Percentiles rank a stretch among this genome's conserved stretches.
Evolutionary conservation across 1,140 invertebrate genomes (phyloP).

Genomic region (Nixonia krombeini): DNA sequence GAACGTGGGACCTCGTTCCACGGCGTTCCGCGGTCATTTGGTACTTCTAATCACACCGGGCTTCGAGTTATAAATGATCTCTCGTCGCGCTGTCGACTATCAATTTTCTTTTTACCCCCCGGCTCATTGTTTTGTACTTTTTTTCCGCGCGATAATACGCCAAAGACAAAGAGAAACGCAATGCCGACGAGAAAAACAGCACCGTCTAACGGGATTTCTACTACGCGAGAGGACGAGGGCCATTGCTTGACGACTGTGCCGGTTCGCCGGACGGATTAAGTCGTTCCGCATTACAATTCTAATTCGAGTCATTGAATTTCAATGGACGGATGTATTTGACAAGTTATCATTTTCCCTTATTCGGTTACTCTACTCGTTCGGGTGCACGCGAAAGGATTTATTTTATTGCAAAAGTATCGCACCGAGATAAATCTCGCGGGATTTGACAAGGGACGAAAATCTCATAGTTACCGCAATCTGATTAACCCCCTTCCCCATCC

Average conservation of each 20-base stretch:
- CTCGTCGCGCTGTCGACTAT: slow-evolving; percentile 52
- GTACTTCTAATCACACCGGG: slow-evolving; percentile 40
- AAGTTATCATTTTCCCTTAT: too few species aligned
- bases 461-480: too few species aligned
- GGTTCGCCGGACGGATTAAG: slow-evolving; percentile 12
- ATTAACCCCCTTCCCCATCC: too few species aligned
- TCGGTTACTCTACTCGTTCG: too few species aligned
- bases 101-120: slow-evolving; percentile 57
- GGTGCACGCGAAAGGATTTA: too few species aligned
- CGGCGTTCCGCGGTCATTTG: slow-evolving; percentile 48
- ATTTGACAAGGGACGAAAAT: too few species aligned
- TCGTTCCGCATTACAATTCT: slow-evolving; percentile 11
- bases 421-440: too few species aligned
- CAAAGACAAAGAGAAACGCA: slow-evolving; percentile 37
- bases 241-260: slow-evolving; percentile 15
- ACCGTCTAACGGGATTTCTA: slow-evolving; percentile 1
- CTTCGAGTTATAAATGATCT: slow-evolving; percentile 44
- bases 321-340: too few species aligned
- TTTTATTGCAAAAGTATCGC: too few species aligned
- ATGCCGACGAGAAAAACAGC: slow-evolving; percentile 30
- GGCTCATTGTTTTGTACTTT: slow-evolving; percentile 24
- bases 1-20: slow-evolving; percentile 12
- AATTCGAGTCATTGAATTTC: slow-evolving; percentile 1
- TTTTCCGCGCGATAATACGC: slow-evolving; percentile 40
- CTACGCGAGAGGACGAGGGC: background rate